These are phyloP conservation scores for Drosophila ustulata DNA, from an alignment of 2,888 invertebrate species.

Conservation along the genomic window DNA sequence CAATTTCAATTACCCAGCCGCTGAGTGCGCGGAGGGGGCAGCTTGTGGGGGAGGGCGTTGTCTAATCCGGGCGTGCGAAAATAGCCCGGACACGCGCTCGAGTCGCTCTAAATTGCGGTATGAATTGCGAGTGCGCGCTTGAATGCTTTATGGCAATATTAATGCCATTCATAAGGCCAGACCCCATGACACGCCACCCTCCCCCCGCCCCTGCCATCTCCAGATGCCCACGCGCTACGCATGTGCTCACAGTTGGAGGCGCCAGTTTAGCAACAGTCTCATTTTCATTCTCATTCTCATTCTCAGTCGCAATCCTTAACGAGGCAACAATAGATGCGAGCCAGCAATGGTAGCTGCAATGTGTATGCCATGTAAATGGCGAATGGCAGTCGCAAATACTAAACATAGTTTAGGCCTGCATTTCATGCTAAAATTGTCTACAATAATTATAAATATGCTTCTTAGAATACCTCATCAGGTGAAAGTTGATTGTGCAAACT, in stretches of 20 bases:
- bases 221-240: conserved; percentile 2
- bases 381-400: too few relatives aligned
- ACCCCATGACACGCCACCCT: conserved; percentile 6
- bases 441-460: too few relatives aligned
- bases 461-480: too few relatives aligned
- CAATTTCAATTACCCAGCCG: conserved; percentile 71
- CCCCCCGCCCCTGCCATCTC: not conserved
- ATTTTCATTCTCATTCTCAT: not conserved
- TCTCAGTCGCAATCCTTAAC: conserved; percentile 45
- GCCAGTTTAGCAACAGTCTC: conserved; percentile 57
- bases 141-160: conserved; percentile 56
- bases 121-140: conserved; percentile 48
- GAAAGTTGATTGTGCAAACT: too few relatives aligned
- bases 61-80: conserved; percentile 68
- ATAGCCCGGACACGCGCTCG: conserved; percentile 58
- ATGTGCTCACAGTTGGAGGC: conserved; percentile 43
- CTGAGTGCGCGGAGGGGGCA: not conserved
- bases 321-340: conserved; percentile 56
- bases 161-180: conserved; percentile 66
- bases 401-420: too few relatives aligned
- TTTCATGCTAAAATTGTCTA: too few relatives aligned
- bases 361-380: conserved; percentile 33
- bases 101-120: conserved; percentile 61
- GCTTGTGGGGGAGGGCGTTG: not conserved
- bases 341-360: conserved; percentile 5